Evolutionary conservation across 1,140 invertebrate genomes (phyloP), one percentile per base, ranked within the genome.

Genomic region (Micrasema minimum): DNA sequence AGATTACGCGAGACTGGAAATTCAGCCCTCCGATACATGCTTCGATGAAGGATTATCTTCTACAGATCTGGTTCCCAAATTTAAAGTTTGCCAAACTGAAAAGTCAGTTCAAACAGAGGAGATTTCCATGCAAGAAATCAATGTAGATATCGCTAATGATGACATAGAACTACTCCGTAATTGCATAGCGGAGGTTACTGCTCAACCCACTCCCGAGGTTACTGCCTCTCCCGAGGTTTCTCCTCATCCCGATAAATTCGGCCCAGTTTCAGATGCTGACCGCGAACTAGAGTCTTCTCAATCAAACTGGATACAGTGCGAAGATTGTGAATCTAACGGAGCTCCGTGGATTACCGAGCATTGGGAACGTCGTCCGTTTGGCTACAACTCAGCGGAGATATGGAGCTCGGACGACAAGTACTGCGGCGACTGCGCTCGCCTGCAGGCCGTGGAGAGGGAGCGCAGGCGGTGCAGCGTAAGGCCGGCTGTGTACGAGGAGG

Each of bases 81-180:
- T 86, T 77, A 79, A 79, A 70, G 74, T 87, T 70, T 79, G 80
- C 41, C 85, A 87, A 76, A 78, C 76, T 46, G 84, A 87, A 76
- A 85, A 81, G 67, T 81, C 76, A 50, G 83, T 82, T 76, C 87
- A 88, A 79, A 87, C 86, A 14, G 85, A 87, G 22, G 71, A 31
- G 22, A 1, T 23, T 0, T 23, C 26, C 7, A 7, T 7, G 26
- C 26, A 31, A 31, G 26, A 31, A 31, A 31, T 31, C 26, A 7
- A 31, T 31, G 26, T 7, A 7, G 26, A 31, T 31, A 7, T 4
- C 26, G 26, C 2, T 31, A 31, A 31, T 31, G 7, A 31, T 7
- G 26, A 31, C n/a, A 48, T 22, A n/a, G 46, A 16, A 16, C 46
- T n/a, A 16, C 11, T 14, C 35, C 12, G 6, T 51, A 16, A 14